These are phyloP conservation scores for Unio delphinus DNA, from an alignment of 2,888 invertebrate species.

Conservation along the genomic window DNA sequence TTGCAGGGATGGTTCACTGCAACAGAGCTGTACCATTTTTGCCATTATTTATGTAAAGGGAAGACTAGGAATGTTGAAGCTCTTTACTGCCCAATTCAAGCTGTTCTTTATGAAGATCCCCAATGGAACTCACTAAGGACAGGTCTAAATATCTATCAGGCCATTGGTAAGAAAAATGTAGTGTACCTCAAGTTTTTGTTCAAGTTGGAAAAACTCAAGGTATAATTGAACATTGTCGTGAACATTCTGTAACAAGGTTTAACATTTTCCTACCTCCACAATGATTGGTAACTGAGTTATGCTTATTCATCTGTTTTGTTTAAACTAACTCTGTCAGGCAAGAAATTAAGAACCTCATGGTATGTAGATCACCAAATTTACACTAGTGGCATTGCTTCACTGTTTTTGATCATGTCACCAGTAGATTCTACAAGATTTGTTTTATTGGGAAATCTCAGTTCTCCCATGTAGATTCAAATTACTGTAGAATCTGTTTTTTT, in stretches of 20 bases:
- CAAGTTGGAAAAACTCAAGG: neutral
- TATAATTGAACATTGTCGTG: neutral
- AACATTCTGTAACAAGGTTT: neutral
- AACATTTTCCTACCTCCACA: too few relatives aligned
- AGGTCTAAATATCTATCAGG: constrained; percentile 21
- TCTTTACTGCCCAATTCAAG: constrained; percentile 38
- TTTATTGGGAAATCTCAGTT: too few relatives aligned
- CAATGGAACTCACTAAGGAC: constrained; percentile 41
- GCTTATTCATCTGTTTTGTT: too few relatives aligned
- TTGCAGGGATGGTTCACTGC: constrained; percentile 64
- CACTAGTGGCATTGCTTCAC: too few relatives aligned
- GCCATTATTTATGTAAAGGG: constrained; percentile 53
- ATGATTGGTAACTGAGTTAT: too few relatives aligned
- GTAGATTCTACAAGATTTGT: too few relatives aligned
- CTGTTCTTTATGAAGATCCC: constrained; percentile 38
- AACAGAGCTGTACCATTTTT: constrained; percentile 58
- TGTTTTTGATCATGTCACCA: too few relatives aligned
- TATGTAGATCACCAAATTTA: too few relatives aligned
- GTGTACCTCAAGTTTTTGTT: neutral
- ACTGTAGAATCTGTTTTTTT: too few relatives aligned
- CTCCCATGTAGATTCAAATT: too few relatives aligned
- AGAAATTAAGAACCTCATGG: too few relatives aligned
- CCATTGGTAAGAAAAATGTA: constrained; percentile 33
- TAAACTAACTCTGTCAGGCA: too few relatives aligned
- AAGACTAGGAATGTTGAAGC: constrained; percentile 56